Evolutionary conservation across 2,888 invertebrate species (phyloP), one percentile per base, ranked within the genome.

Genomic region (Chorisops tibialis): DNA sequence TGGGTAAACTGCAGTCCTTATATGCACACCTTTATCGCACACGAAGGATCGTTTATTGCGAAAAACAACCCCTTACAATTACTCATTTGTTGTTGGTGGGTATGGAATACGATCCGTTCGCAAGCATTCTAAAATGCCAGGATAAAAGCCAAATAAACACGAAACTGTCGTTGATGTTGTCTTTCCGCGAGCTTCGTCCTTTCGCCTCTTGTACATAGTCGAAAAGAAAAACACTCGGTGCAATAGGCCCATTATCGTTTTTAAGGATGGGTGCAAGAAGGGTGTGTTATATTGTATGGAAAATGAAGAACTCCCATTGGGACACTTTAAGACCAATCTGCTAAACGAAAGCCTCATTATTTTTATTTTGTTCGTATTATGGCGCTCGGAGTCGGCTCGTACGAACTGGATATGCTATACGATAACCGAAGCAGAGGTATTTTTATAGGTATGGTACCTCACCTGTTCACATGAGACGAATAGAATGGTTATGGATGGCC

Each of bases 321-420:
- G 63, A 65, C 65, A 63, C 56, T 65, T 65, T 65, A 65, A 60
- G 65, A 62, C 65, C 65, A 65, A 65, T 65, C 65, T 65, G 65
- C 65, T 65, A 65, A 64, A 62, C 65, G 65, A 62, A 65, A 60
- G 60, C 62, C 65, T 65, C 54, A 65, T 62, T 65, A 65, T 54
- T 59, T 58, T 52, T 51, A 59, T 58, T 56, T 54, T 59, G 45
- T 56, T 43, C 43, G 39, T 56, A 22, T 45, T 45, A 16, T 56
- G 56, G 38, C n/a, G 56, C 43, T 56, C 30, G 19, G 21, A 19
- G 11, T 35, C 11, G 49, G 14, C 49, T 9, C 16, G 35, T 50
- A 50, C 30, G 14, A 30, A 30, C 30, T n/a, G 3, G 35, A 50
- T 50, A 50, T 50, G 16, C n/a, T 11, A 16, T 11, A 5, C 30